Evolutionary conservation across 2,888 invertebrate genomes (phyloP).

Genomic region (Brachycybe producta): DNA sequence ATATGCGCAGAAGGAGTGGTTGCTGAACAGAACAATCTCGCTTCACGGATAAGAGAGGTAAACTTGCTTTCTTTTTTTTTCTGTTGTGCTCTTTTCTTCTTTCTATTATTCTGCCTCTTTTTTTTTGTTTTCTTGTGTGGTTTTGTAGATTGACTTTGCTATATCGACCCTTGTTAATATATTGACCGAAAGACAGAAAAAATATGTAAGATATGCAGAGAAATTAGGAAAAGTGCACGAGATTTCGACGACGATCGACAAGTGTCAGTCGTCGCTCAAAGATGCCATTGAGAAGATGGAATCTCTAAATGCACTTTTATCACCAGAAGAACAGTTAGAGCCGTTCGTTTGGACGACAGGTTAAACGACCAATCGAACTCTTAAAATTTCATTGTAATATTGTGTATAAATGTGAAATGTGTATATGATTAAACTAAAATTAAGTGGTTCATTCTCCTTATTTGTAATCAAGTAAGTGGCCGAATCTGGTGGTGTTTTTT

Average conservation of each 20-base stretch:
- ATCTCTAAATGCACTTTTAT: constrained; percentile 65
- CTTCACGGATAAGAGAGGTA: constrained; percentile 63
- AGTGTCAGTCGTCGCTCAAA: constrained; percentile 67
- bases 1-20: constrained; percentile 69
- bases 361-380: too few species aligned
- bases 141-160: constrained; percentile 55
- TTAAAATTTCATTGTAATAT: too few species aligned
- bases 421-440: too few species aligned
- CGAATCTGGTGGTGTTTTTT: too few species aligned
- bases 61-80: constrained; percentile 16
- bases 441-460: too few species aligned
- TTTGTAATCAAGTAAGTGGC: too few species aligned
- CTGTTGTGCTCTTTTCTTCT: not conserved
- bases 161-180: constrained; percentile 52
- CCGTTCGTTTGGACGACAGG: constrained; percentile 82
- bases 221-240: constrained; percentile 68
- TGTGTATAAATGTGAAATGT: too few species aligned
- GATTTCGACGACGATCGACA: constrained; percentile 63
- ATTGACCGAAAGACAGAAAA: constrained; percentile 67
- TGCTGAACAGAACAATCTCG: constrained; percentile 60
- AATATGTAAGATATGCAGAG: constrained; percentile 72
- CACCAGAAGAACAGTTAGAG: constrained; percentile 66
- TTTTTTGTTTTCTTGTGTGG: not conserved
- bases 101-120: not conserved
- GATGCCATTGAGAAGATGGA: constrained; percentile 76